A percentile compares a stretch with the other conserved stretches of the same genome.
phyloP scores from a whole-genome alignment of 2,888 invertebrate species.

The Dioctria rufipes region DNA sequence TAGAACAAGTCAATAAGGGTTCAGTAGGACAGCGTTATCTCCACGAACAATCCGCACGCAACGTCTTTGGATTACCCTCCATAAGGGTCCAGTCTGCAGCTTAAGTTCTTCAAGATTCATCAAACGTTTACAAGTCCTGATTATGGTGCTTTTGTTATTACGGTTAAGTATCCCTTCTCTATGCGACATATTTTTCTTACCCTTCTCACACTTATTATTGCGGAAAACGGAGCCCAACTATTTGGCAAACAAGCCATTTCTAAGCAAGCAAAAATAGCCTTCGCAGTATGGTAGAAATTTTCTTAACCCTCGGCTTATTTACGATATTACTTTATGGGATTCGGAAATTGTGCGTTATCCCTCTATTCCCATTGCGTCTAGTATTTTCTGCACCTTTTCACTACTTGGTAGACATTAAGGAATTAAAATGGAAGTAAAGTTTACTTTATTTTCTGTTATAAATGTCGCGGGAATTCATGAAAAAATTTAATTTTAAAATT shows the following conservation, averaged over 20 bases:
- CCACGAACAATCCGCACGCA: constrained; percentile 42
- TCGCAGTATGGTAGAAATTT: background rate
- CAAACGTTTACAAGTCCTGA: constrained; percentile 53
- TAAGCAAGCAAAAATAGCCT: background rate
- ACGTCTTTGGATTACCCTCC: constrained; percentile 40
- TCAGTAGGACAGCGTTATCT: constrained; percentile 44
- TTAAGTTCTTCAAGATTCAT: constrained; percentile 49
- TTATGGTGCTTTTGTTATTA: constrained; percentile 49
- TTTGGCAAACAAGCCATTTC: constrained; percentile 40
- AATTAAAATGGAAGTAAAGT: background rate
- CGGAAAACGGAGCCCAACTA: background rate
- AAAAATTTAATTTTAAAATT: background rate
- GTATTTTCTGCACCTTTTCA: constrained; percentile 26
- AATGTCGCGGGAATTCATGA: background rate
- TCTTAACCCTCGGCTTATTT: constrained; percentile 51
- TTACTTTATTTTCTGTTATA: background rate
- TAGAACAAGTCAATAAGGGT: constrained; percentile 6
- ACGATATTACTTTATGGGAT: constrained; percentile 52
- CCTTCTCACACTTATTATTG: constrained; percentile 48
- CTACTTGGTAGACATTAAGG: background rate
- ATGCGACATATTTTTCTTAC: constrained; percentile 20
- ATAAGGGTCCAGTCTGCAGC: constrained; percentile 25
- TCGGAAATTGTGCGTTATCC: constrained; percentile 53
- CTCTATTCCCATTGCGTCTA: constrained; percentile 24
- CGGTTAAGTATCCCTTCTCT: constrained; percentile 5